Percentiles rank a stretch among this genome's conserved stretches.
phyloP scores from a whole-genome alignment of 92 coral and sea anemone genomes.

The Parazoanthus darwini region DNA sequence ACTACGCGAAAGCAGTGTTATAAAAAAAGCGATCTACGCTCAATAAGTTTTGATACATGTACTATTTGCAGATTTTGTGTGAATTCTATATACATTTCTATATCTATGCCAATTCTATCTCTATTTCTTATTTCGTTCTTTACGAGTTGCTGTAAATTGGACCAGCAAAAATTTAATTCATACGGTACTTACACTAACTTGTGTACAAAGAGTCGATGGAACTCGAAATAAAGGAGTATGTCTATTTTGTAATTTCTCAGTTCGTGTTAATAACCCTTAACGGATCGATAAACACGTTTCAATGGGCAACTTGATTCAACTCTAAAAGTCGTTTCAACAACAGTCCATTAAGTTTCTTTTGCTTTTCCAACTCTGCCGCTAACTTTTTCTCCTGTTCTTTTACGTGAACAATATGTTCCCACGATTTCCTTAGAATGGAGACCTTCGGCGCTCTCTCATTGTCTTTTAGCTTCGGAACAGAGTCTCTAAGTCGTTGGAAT shows the following conservation, averaged over 20 bases:
- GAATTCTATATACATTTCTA: slow-evolving; percentile 18
- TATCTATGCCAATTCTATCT: not conserved
- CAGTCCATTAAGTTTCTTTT: slow-evolving; percentile 80
- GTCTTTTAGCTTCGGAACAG: slow-evolving; percentile 93
- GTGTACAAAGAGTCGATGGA: slow-evolving; percentile 33
- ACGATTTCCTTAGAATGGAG: slow-evolving; percentile 90
- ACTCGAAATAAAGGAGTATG: slow-evolving; percentile 18
- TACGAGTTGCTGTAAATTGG: not conserved
- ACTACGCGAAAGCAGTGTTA: slow-evolving; percentile 22
- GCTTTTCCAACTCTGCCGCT: slow-evolving; percentile 69
- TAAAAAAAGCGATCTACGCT: slow-evolving; percentile 37
- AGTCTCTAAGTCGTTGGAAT: slow-evolving; percentile 95
- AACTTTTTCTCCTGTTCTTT: slow-evolving; percentile 82
- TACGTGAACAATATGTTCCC: slow-evolving; percentile 74
- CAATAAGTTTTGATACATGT: not conserved
- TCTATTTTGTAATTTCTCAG: not conserved
- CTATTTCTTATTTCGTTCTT: slow-evolving; percentile 7
- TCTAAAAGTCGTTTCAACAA: slow-evolving; percentile 80
- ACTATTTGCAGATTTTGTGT: slow-evolving; percentile 19
- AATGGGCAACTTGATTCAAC: slow-evolving; percentile 64
- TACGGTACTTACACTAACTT: slow-evolving; percentile 41
- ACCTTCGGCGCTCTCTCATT: slow-evolving; percentile 97
- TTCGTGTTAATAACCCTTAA: slow-evolving; percentile 16
- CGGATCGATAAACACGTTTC: slow-evolving; percentile 14
- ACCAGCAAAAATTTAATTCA: slow-evolving; percentile 52